These are phyloP conservation scores for Neodiprion fabricii DNA, from an alignment of 1,140 invertebrate species.

Conservation along the genomic window DNA sequence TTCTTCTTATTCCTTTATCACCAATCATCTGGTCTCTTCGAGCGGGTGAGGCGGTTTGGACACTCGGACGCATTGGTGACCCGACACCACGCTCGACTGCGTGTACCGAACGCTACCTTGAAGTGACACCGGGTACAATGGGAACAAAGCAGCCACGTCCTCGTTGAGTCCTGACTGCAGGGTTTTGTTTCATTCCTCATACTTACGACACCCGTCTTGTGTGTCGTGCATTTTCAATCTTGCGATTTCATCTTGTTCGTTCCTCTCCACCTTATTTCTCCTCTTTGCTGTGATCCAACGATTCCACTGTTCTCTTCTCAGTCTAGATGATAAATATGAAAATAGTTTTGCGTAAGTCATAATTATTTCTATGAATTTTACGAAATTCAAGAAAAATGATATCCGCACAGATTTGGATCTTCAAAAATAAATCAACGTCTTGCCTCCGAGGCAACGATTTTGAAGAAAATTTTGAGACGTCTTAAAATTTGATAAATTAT, in stretches of 20 bases:
- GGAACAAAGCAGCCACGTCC: conserved; percentile 53
- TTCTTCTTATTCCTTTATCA: conserved; percentile 55
- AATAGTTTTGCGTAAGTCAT: no score
- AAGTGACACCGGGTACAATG: conserved; percentile 56
- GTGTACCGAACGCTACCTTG: conserved; percentile 43
- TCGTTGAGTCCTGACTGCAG: conserved; percentile 28
- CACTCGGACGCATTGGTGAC: conserved; percentile 37
- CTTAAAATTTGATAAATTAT: no score
- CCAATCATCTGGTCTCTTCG: conserved; percentile 50
- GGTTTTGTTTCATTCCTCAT: conserved; percentile 56
- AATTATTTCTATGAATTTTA: no score
- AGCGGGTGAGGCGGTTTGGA: neutral
- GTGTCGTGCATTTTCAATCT: conserved; percentile 57
- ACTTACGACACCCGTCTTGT: conserved; percentile 50
- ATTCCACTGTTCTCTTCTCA: no score
- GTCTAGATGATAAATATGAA: no score
- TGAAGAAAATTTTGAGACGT: no score
- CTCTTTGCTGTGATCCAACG: no score
- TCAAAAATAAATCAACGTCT: no score
- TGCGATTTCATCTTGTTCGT: conserved; percentile 56
- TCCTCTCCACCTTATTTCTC: conserved; percentile 46
- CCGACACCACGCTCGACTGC: conserved; percentile 46
- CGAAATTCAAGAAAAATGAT: no score
- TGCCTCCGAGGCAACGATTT: no score
- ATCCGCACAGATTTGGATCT: no score